Evolutionary conservation across 2,113 vertebrate species (phyloP), one percentile per base, ranked within the genome.

Genomic region (Dissostichus mawsoni): DNA sequence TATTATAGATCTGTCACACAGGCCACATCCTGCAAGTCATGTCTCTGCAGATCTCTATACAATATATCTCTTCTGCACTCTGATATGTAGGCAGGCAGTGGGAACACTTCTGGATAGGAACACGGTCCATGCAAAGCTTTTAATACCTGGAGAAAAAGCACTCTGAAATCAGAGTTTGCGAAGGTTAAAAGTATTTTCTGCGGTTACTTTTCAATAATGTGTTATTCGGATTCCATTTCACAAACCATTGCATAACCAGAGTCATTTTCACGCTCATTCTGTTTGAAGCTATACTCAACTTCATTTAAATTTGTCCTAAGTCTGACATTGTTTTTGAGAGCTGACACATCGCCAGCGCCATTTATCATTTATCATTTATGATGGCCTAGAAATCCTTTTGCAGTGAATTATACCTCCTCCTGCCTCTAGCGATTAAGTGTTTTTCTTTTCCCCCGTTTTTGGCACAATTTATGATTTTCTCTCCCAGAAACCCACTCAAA

Each of bases 361-460:
- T 87, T 85, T 75, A 81, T 82, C 67, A 73, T 87, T 85, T 74
- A 81, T 89, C 57, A 85, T 88, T 86, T 36, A 84, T 84, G 16
- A 63, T 67, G 74, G 75, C 87, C 78, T 45, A 78, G 71, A 89
- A 90, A 86, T 47, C 5, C 59, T 76, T 77, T 85, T 59, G 53
- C 20, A 68, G 69, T 67, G 45, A 81, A 82, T 80, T 78, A 86
- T 69, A 80, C 74, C 63, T 55, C 76, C 57, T 66, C 25, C 67
- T 73, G 53, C 13, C 57, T 66, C 13, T 45, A 23, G 75, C 29
- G 1, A 48, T 73, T 47, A 20, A n/a, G 20, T n/a, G 7, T 50
- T 47, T 41, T 56, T 41, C 36, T 25, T 83, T 9, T 10, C 3
- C 17, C 16, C 41, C 63, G 10, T 17, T 17, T 86, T 63, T 48